Evolutionary conservation across 2,888 invertebrate genomes (phyloP), one percentile per base, ranked within the genome.

Genomic region (Cheilosia scutellata): DNA sequence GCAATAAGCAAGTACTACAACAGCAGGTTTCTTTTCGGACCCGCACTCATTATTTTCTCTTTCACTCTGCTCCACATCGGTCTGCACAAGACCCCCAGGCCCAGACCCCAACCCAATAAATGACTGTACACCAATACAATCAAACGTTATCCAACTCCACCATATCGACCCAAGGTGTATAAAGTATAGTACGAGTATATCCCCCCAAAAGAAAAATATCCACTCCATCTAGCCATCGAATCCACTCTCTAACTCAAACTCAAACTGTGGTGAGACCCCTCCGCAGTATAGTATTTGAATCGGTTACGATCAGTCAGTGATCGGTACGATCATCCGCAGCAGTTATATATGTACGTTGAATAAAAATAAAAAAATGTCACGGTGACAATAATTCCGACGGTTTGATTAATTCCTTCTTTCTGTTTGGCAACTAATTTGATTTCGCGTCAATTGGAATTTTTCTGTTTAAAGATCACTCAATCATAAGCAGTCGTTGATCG

Each of bases 271-370:
- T 33, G 68, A 76, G 58, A 66, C 80, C 65, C 71, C 79, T 51
- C 65, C 70, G 42, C 13, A 84, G 84, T 84, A 66, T 76, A 60
- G 16, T 42, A 80, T 66, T 80, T 75, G 84, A 84, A 84, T 84
- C 80, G 80, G 84, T 71, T 71, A 75, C 75, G 84, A 84, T 84
- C 80, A 84, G 84, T 80, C 53, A 57, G 58, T 58, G 80, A 84
- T 75, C 80, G 79, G 66, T 71, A 71, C 63, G 79, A 83, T 78
- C 72, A 70, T 75, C 51, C 47, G 55, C 27, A 27, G 51, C 27
- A 51, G 42, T 37, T 70, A 53, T 44, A 60, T 27, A 62, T 55
- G 49, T 70, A 65, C 51, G 37, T 42, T 27, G 51, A 25, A 13
- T 27, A 27, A 25, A 6, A 51, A 25, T 13, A 25, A 6, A 51